Evolutionary conservation across 2,113 vertebrate species (phyloP).

Genomic region (Stomatorhinus ivindoensis): DNA sequence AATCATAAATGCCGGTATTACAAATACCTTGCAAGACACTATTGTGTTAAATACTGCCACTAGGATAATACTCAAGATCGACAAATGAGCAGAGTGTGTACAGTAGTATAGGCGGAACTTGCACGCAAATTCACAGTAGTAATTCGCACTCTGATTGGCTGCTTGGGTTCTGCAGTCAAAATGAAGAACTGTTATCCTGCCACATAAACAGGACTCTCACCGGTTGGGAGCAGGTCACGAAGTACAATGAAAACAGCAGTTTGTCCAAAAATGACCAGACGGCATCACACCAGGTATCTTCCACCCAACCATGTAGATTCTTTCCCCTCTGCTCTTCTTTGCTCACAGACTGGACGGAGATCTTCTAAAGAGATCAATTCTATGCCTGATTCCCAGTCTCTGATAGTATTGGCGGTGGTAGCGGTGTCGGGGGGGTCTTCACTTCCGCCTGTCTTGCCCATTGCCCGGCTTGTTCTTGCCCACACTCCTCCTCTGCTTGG

Average conservation of each 20-base stretch:
- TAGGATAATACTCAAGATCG: background rate
- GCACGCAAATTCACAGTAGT: background rate
- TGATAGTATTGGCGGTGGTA: background rate
- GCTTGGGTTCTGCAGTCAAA: background rate
- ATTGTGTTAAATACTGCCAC: background rate
- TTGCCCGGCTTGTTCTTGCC: constrained; percentile 44
- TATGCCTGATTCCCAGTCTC: background rate
- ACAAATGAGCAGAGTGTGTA: background rate
- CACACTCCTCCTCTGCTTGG: constrained; percentile 35
- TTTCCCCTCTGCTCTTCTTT: background rate
- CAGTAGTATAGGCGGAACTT: background rate
- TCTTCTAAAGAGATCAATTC: background rate
- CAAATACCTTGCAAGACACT: background rate
- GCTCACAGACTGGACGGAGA: background rate
- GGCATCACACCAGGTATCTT: background rate
- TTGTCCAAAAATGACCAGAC: background rate
- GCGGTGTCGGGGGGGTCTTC: background rate
- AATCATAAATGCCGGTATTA: background rate
- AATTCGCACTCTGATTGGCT: background rate
- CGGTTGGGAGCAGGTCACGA: background rate
- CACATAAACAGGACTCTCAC: background rate
- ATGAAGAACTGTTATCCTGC: background rate
- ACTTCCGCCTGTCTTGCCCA: constrained; percentile 40
- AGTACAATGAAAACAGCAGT: background rate
- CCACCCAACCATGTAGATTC: background rate